A percentile compares a stretch with the other conserved stretches of the same genome.
Conservation (phyloP, 1,140 invertebrate genomes). For the Hydropsyche tenuis region DNA sequence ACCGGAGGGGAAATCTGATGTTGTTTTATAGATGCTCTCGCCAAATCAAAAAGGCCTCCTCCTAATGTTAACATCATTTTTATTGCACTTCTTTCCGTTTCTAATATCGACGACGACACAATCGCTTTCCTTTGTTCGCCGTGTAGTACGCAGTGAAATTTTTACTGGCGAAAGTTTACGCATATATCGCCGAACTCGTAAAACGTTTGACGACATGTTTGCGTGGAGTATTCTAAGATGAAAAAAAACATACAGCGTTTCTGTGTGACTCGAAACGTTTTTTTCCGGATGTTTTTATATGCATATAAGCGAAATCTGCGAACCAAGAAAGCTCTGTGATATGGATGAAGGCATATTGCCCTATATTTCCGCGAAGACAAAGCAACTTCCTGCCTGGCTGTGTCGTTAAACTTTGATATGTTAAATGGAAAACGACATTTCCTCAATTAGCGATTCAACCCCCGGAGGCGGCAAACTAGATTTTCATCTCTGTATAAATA, state of each 20-base stretch:
- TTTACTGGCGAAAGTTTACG: background rate
- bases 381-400: conserved; percentile 35
- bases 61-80: conserved; percentile 42
- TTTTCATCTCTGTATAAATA: background rate
- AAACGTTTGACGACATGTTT: background rate
- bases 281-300: too few species aligned
- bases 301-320: too few species aligned
- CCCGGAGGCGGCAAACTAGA: background rate
- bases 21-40: conserved; percentile 31
- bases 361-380: conserved; percentile 39
- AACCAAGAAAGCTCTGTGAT: too few species aligned
- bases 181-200: conserved; percentile 6
- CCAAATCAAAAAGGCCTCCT: conserved; percentile 32
- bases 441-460: conserved; percentile 17
- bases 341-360: conserved; percentile 27
- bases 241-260: too few species aligned
- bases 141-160: conserved; percentile 4
- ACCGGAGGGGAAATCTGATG: conserved; percentile 23
- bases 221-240: too few species aligned
- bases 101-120: conserved; percentile 1
- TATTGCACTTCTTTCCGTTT: conserved; percentile 39
- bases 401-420: conserved; percentile 8
- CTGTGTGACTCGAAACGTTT: too few species aligned
- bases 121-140: conserved; percentile 17
- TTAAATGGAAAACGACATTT: conserved; percentile 6